Conservation (phyloP, 2,797 vertebrate genomes). For the Pteropus rufus region DNA sequence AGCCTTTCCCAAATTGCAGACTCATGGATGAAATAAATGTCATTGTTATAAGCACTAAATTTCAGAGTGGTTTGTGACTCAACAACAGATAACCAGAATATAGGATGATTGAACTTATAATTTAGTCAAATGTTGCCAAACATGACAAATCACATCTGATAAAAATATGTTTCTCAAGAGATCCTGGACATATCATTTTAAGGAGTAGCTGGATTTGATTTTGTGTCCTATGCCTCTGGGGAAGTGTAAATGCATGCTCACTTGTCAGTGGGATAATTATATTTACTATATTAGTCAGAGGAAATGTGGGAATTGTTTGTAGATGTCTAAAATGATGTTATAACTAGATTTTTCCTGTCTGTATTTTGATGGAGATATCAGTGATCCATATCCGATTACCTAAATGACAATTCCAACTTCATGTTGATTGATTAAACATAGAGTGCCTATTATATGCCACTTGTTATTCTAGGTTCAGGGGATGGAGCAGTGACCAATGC, state of each 20-base stretch:
- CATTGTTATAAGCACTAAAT: neutral
- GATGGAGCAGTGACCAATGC: neutral
- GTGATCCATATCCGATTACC: neutral
- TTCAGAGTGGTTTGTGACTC: neutral
- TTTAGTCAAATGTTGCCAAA: neutral
- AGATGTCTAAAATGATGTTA: neutral
- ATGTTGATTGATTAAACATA: neutral
- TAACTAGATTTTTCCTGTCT: conserved; percentile 8
- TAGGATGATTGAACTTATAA: neutral
- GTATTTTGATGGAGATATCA: neutral
- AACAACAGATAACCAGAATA: neutral
- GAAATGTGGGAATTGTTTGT: conserved; percentile 22
- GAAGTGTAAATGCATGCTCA: neutral
- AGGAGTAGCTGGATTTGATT: neutral
- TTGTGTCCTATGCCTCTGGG: neutral
- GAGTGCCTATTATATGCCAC: neutral
- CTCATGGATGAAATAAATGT: neutral
- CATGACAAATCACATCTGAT: neutral
- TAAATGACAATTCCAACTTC: neutral
- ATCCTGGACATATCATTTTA: neutral
- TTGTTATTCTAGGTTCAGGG: neutral
- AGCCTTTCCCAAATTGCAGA: neutral
- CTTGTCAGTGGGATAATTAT: neutral
- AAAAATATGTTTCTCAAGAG: neutral
- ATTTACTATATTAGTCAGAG: neutral